phyloP scores from a whole-genome alignment of 2,113 vertebrate species.

The Ondatra zibethicus region DNA sequence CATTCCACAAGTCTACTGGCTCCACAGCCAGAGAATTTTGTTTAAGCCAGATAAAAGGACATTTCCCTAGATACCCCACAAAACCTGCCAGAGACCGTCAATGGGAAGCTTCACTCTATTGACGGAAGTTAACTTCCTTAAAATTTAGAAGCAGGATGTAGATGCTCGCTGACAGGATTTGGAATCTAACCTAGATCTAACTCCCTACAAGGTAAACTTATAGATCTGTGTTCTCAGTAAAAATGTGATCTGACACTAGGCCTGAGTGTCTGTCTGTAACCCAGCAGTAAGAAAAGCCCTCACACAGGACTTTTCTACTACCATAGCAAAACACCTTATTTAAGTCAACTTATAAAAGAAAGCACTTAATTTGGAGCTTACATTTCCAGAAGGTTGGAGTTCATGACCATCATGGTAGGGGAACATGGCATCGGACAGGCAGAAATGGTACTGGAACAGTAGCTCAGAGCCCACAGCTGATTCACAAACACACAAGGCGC shows the following conservation, averaged over 20 bases:
- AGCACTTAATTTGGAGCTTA: neutral
- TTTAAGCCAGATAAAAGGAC: conserved; percentile 54
- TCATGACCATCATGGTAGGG: neutral
- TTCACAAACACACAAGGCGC: neutral
- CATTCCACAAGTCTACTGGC: neutral
- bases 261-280: neutral
- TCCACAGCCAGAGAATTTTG: neutral
- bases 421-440: neutral
- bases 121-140: conserved; percentile 45
- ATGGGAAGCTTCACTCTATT: neutral
- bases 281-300: neutral
- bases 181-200: neutral
- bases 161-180: neutral
- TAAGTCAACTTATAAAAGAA: neutral
- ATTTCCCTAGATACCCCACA: neutral
- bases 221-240: neutral
- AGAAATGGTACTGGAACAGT: neutral
- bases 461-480: neutral
- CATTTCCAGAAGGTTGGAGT: neutral
- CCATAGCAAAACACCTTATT: neutral
- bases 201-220: neutral
- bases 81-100: neutral
- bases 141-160: conserved; percentile 30
- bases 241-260: neutral
- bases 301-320: neutral